Percentiles rank a stretch among this genome's conserved stretches.
Conservation (phyloP, 1,140 invertebrate species). For the Drosophila oshimai region DNA sequence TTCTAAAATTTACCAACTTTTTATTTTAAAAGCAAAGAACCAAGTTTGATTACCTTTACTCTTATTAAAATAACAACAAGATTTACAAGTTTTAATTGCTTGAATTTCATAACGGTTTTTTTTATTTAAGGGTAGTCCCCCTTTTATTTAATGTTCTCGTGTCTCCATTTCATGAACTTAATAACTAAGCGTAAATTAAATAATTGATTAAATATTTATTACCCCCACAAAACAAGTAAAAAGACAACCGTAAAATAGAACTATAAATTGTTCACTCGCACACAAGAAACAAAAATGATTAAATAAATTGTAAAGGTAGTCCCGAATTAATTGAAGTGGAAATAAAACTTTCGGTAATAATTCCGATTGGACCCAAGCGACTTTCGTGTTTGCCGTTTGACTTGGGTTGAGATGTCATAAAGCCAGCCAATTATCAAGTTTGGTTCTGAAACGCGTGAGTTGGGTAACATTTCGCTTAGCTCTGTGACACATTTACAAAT, state of each 20-base stretch:
- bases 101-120: background rate
- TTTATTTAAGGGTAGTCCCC: background rate
- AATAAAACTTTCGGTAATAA: slow-evolving; percentile 36
- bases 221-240: slow-evolving; percentile 13
- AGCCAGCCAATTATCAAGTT: slow-evolving; percentile 35
- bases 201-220: slow-evolving; percentile 13
- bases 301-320: background rate
- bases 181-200: background rate
- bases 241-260: slow-evolving; percentile 12
- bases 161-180: slow-evolving; percentile 9
- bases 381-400: slow-evolving; percentile 1
- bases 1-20: no score
- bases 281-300: background rate
- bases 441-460: slow-evolving; percentile 21
- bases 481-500: slow-evolving; percentile 53
- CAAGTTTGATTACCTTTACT: background rate
- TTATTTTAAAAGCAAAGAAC: no score
- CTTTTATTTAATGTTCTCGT: background rate
- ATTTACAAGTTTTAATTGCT: no score
- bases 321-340: slow-evolving; percentile 19
- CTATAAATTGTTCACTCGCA: slow-evolving; percentile 5
- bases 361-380: background rate
- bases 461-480: slow-evolving; percentile 36
- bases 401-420: slow-evolving; percentile 12
- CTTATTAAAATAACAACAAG: no score